Conservation (phyloP, 2,113 vertebrate genomes). For the Leucosticte australis region DNA sequence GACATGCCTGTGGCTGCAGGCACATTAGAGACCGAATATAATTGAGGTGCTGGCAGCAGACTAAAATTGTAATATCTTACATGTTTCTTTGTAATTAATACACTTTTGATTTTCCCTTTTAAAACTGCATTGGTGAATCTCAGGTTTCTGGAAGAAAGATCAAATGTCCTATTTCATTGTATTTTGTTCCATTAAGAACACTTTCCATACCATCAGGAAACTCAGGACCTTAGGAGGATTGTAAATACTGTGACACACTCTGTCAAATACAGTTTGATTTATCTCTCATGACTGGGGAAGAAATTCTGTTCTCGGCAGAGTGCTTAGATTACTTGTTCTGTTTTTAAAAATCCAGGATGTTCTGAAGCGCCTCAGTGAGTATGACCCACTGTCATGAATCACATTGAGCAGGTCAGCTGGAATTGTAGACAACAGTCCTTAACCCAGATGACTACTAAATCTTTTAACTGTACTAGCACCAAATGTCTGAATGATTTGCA, state of each 20-base stretch:
- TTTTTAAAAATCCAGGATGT: not conserved
- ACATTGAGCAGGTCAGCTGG: not conserved
- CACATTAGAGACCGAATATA: constrained; percentile 43
- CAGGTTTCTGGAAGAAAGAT: constrained; percentile 27
- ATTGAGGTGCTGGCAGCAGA: constrained; percentile 57
- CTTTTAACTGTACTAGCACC: not conserved
- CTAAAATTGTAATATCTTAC: constrained; percentile 39
- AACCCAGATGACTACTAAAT: not conserved
- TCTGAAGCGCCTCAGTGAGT: not conserved
- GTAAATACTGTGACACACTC: not conserved
- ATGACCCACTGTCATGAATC: not conserved
- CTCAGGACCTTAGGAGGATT: not conserved
- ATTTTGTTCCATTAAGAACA: constrained; percentile 6
- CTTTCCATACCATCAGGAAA: not conserved
- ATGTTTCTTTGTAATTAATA: constrained; percentile 65
- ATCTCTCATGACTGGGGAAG: not conserved
- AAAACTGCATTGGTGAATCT: not conserved
- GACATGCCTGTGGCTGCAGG: constrained; percentile 73
- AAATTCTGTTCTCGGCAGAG: not conserved
- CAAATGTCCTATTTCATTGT: constrained; percentile 18
- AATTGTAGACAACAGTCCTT: not conserved
- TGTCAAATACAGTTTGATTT: not conserved
- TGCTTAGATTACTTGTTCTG: not conserved
- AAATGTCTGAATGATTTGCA: not conserved
- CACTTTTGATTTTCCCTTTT: not conserved